A percentile compares a stretch with the other conserved stretches of the same genome.
Evolutionary conservation across 2,113 vertebrate species (phyloP).

Genomic region (Rynchops niger): DNA sequence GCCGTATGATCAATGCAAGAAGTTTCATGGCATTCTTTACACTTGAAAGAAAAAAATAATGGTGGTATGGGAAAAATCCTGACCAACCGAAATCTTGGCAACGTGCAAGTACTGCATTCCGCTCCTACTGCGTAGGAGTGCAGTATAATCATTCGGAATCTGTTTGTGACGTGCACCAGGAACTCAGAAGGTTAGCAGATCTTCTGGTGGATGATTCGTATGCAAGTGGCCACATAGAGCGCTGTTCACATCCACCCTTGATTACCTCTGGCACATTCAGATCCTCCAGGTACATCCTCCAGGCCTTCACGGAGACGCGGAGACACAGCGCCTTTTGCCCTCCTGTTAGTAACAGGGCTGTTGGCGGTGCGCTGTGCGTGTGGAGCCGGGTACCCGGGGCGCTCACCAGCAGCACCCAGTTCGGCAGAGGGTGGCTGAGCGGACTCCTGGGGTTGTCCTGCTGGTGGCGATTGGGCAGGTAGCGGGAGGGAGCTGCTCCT

Average conservation of each 20-base stretch:
- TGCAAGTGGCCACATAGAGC: accelerated
- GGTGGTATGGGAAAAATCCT: background rate
- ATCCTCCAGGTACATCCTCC: accelerated
- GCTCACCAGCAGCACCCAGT: accelerated
- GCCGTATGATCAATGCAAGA: background rate
- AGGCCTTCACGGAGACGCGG: accelerated
- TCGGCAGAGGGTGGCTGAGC: accelerated
- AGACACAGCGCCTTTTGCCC: background rate
- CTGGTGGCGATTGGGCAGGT: accelerated
- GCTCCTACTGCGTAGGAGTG: background rate
- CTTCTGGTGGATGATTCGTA: background rate
- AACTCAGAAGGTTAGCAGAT: background rate
- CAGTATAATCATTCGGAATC: background rate
- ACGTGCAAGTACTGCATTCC: accelerated
- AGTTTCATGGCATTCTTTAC: background rate
- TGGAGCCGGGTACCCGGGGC: accelerated
- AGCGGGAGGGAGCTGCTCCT: background rate
- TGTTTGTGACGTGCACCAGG: background rate
- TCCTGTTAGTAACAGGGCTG: background rate
- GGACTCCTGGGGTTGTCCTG: background rate
- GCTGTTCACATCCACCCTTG: accelerated
- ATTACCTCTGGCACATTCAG: accelerated
- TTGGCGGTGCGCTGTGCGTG: accelerated
- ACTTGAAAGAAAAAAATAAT: background rate
- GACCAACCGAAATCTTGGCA: background rate